phyloP scores from a whole-genome alignment of 2,113 vertebrate species.

The Apodemus sylvaticus region DNA sequence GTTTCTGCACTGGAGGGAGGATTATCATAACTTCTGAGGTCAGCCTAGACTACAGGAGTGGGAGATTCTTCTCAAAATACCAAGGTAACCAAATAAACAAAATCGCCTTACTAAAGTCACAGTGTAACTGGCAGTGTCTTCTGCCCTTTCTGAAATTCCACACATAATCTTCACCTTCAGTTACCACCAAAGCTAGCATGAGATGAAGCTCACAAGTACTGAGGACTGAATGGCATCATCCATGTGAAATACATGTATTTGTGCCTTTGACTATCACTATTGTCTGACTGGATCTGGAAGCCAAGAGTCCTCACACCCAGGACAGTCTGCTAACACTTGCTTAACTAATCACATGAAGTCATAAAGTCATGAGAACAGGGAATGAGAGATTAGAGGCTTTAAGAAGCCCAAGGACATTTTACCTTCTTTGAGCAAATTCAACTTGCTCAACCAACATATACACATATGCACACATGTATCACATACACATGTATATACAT shows the following conservation, averaged over 20 bases:
- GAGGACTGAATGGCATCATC: accelerated
- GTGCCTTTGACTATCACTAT: accelerated
- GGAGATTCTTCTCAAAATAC: not conserved
- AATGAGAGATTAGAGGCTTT: too few species aligned
- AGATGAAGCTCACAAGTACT: not conserved
- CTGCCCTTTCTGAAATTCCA: too few species aligned
- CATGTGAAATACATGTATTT: accelerated
- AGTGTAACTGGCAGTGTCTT: not conserved
- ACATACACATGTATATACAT: too few species aligned
- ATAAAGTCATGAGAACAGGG: too few species aligned
- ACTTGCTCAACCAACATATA: not conserved
- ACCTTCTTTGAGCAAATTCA: not conserved
- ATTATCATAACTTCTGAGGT: not conserved
- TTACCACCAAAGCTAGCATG: not conserved
- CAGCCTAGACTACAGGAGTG: not conserved
- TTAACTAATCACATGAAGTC: too few species aligned
- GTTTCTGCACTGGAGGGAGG: not conserved
- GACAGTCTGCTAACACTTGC: accelerated
- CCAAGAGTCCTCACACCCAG: accelerated
- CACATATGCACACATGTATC: too few species aligned
- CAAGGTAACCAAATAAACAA: not conserved
- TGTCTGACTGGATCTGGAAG: not conserved
- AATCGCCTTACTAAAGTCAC: not conserved
- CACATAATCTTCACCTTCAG: not conserved
- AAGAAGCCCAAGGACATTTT: too few species aligned